Conservation (phyloP, 2,888 invertebrate species). For the Nemurella pictetii region DNA sequence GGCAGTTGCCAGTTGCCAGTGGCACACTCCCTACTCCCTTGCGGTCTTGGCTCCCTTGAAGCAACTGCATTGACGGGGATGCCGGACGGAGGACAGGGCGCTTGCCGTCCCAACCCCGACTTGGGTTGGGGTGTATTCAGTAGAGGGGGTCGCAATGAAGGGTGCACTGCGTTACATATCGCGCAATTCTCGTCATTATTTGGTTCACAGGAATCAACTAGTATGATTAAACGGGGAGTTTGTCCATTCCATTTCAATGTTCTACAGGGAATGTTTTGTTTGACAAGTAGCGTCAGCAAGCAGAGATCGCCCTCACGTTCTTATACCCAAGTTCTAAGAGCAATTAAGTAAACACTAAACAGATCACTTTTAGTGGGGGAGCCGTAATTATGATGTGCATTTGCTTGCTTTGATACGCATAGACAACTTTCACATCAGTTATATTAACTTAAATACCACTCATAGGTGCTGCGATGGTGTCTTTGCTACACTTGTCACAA, state of each 20-base stretch:
- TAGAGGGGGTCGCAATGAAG: background rate
- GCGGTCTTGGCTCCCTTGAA: background rate
- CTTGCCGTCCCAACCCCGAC: too few species aligned
- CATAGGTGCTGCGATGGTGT: constrained; percentile 4
- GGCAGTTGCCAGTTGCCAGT: too few species aligned
- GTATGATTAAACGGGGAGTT: background rate
- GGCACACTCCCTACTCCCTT: too few species aligned
- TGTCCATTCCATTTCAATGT: background rate
- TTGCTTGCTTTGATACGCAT: background rate
- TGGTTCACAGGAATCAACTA: background rate
- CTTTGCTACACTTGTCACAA: constrained; percentile 17
- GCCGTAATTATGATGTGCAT: background rate
- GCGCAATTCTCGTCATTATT: background rate
- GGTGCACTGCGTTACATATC: background rate
- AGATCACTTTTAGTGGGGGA: background rate
- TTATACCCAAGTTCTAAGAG: background rate
- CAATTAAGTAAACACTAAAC: background rate
- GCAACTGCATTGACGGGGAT: background rate
- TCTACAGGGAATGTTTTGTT: background rate
- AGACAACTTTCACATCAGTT: background rate
- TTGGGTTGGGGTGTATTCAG: background rate
- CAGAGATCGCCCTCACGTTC: background rate
- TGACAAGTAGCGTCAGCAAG: background rate
- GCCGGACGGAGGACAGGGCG: background rate
- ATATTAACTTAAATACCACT: too few species aligned